These are phyloP conservation scores for Ciconia nigra DNA, from an alignment of 2,797 vertebrate species.

Conservation along the genomic window DNA sequence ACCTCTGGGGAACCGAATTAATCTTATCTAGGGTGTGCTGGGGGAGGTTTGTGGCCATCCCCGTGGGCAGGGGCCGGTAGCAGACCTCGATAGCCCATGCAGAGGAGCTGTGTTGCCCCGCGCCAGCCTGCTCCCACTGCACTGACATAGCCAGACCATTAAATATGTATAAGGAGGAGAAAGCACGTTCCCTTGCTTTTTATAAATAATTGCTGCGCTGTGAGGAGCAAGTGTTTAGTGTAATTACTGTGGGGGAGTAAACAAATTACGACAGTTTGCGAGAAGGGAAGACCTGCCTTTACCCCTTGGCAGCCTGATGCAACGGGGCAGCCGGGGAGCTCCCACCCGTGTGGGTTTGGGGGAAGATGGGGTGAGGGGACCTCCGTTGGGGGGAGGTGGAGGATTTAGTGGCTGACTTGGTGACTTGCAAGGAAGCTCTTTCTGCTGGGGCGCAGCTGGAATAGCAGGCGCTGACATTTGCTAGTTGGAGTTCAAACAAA, in stretches of 20 bases:
- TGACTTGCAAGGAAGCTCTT: not conserved
- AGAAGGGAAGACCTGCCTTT: not conserved
- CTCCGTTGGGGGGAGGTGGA: fast-evolving
- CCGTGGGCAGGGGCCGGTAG: fast-evolving
- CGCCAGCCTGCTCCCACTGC: not conserved
- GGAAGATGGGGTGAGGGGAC: not conserved
- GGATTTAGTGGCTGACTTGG: not conserved
- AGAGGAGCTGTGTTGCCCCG: not conserved
- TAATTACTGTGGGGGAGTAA: not conserved
- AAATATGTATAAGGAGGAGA: not conserved
- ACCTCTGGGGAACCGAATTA: not conserved
- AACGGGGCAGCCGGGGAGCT: fast-evolving
- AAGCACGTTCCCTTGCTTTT: not conserved
- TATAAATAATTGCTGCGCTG: not conserved
- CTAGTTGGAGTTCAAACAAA: constrained; percentile 1
- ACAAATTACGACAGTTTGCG: not conserved
- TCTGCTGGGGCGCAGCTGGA: not conserved
- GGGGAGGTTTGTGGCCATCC: not conserved
- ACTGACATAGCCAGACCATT: not conserved
- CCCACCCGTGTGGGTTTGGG: not conserved
- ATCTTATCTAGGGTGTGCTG: not conserved
- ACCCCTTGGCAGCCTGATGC: fast-evolving
- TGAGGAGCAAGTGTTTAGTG: not conserved
- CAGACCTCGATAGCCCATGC: not conserved
- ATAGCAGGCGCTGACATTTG: not conserved